Conservation (phyloP, 2,888 invertebrate species). For the Lithophane socia region DNA sequence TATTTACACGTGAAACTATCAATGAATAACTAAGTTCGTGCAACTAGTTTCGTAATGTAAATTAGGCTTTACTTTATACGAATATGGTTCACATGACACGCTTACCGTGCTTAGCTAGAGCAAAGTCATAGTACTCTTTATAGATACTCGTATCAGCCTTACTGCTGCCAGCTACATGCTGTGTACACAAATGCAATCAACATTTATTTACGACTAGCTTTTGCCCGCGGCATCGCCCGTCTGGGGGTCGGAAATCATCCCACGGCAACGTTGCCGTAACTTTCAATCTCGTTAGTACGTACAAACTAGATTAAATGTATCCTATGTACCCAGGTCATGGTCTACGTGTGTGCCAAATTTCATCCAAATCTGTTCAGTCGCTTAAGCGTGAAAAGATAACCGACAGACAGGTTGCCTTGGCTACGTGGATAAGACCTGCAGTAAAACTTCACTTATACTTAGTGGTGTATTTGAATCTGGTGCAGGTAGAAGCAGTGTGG, state of each 20-base stretch:
- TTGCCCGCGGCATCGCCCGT: no score
- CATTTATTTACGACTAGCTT: background rate
- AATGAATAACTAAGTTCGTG: no score
- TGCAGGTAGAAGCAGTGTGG: constrained; percentile 87
- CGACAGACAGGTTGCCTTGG: no score
- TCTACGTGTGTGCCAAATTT: background rate
- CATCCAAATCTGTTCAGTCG: background rate
- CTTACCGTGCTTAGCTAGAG: background rate
- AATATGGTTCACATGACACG: background rate
- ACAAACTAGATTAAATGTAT: background rate
- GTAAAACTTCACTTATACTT: background rate
- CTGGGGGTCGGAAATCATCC: background rate
- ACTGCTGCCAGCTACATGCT: background rate
- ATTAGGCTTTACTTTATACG: background rate
- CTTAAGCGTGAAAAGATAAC: background rate
- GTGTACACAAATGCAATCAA: background rate
- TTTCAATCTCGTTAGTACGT: background rate
- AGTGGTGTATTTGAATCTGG: background rate
- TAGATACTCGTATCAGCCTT: background rate
- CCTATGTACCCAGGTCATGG: background rate
- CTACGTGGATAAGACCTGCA: background rate
- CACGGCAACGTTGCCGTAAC: background rate
- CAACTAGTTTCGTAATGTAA: no score
- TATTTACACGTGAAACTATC: no score
- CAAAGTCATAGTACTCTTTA: no score